Percentiles rank a stretch among this genome's conserved stretches.
phyloP scores from a whole-genome alignment of 2,888 invertebrate species.

The Drosophila borealis region DNA sequence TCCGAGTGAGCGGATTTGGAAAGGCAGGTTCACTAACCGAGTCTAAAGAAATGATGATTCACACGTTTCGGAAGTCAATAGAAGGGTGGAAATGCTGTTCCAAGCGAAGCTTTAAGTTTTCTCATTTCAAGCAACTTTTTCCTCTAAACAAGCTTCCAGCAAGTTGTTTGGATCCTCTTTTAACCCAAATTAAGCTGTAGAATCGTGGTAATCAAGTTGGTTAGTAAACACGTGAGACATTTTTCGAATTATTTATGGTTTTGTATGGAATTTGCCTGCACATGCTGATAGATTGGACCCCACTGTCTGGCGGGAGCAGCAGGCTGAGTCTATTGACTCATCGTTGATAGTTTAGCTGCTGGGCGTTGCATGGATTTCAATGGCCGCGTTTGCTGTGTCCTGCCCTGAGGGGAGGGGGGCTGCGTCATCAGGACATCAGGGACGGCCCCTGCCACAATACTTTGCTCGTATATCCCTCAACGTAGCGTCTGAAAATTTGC shows the following conservation, averaged over 20 bases:
- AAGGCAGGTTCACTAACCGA: too few relatives aligned
- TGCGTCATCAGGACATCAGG: slow-evolving; percentile 72
- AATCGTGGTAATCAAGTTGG: slow-evolving; percentile 22
- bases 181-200: slow-evolving; percentile 1
- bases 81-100: too few relatives aligned
- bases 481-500: slow-evolving; percentile 69
- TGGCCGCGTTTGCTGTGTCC: slow-evolving; percentile 55
- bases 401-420: slow-evolving; percentile 62
- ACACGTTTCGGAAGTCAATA: too few relatives aligned
- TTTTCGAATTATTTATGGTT: slow-evolving; percentile 28
- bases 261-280: slow-evolving; percentile 32
- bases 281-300: slow-evolving; percentile 40
- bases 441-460: slow-evolving; percentile 31
- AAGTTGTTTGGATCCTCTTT: too few relatives aligned
- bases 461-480: slow-evolving; percentile 29
- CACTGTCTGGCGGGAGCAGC: slow-evolving; percentile 60
- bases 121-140: too few relatives aligned
- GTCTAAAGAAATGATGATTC: too few relatives aligned
- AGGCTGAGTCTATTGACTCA: slow-evolving; percentile 73
- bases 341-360: slow-evolving; percentile 71
- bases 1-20: too few relatives aligned
- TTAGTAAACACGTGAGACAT: slow-evolving; percentile 25
- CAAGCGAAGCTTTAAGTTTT: too few relatives aligned
- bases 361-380: slow-evolving; percentile 72
- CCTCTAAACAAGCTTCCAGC: too few relatives aligned